Evolutionary conservation across 2,797 vertebrate genomes (phyloP).

Genomic region (Tapirus indicus): DNA sequence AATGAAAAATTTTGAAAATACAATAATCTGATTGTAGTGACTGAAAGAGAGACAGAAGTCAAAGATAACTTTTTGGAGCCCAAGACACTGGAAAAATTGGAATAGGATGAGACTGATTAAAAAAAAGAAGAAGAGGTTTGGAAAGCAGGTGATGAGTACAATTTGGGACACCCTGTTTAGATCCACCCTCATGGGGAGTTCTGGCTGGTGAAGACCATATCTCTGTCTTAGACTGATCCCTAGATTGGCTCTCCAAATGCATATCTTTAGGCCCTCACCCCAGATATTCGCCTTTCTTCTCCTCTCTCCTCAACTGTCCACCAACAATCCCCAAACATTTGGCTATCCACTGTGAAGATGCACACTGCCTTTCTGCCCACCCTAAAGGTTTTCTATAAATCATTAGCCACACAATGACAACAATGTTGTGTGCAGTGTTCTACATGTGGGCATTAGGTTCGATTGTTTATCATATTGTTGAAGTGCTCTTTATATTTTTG

Average conservation of each 20-base stretch:
- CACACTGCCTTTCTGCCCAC: not conserved
- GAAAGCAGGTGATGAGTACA: not conserved
- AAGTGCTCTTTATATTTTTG: not conserved
- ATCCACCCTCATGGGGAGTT: not conserved
- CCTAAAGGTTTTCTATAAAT: not conserved
- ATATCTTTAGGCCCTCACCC: not conserved
- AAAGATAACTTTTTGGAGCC: too few relatives aligned
- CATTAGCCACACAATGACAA: not conserved
- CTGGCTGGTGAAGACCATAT: not conserved
- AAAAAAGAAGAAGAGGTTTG: not conserved
- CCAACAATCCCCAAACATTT: not conserved
- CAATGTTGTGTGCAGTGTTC: not conserved
- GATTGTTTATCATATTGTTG: not conserved
- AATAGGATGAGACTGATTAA: not conserved
- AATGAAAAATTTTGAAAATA: not conserved
- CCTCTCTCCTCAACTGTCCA: not conserved
- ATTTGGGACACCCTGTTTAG: not conserved
- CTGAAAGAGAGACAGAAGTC: not conserved
- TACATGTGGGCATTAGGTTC: not conserved
- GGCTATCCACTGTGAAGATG: not conserved
- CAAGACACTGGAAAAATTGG: not conserved
- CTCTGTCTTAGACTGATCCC: not conserved
- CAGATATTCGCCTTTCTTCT: not conserved
- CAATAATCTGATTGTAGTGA: not conserved
- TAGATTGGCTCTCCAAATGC: not conserved